phyloP scores from a whole-genome alignment of 2,797 vertebrate species.

The Thripadectes ignobilis region DNA sequence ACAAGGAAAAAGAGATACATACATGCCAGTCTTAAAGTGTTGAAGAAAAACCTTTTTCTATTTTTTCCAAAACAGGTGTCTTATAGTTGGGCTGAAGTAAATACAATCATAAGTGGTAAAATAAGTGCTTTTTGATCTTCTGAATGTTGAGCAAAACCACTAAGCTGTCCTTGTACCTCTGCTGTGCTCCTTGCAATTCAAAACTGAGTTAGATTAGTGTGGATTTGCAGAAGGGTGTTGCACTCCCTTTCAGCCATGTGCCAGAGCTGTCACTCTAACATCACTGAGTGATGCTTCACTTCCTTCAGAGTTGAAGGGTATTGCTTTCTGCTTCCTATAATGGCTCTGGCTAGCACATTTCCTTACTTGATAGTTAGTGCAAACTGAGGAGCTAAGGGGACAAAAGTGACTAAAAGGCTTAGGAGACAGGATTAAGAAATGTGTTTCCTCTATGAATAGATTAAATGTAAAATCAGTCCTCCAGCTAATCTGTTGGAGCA shows the following conservation, averaged over 20 bases:
- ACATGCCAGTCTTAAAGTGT: not conserved
- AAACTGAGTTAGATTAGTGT: not conserved
- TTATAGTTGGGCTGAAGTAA: not conserved
- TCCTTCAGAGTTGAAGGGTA: not conserved
- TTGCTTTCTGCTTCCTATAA: not conserved
- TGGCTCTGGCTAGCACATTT: not conserved
- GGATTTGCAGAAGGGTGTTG: not conserved
- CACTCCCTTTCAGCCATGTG: not conserved
- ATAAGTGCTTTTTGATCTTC: not conserved
- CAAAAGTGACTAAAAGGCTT: not conserved
- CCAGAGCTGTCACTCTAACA: not conserved
- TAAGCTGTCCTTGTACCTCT: not conserved
- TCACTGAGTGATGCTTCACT: rapidly evolving
- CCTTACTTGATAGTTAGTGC: not conserved
- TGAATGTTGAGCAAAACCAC: not conserved
- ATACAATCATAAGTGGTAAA: not conserved
- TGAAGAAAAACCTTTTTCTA: not conserved
- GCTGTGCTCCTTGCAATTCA: not conserved
- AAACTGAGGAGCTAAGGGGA: not conserved
- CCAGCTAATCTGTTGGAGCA: not conserved
- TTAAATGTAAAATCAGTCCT: not conserved
- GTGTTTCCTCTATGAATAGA: not conserved
- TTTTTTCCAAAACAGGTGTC: not conserved
- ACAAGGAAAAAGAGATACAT: not conserved
- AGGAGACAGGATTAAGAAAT: not conserved